phyloP scores from a whole-genome alignment of 2,113 vertebrate species.

The Hippolais icterina region DNA sequence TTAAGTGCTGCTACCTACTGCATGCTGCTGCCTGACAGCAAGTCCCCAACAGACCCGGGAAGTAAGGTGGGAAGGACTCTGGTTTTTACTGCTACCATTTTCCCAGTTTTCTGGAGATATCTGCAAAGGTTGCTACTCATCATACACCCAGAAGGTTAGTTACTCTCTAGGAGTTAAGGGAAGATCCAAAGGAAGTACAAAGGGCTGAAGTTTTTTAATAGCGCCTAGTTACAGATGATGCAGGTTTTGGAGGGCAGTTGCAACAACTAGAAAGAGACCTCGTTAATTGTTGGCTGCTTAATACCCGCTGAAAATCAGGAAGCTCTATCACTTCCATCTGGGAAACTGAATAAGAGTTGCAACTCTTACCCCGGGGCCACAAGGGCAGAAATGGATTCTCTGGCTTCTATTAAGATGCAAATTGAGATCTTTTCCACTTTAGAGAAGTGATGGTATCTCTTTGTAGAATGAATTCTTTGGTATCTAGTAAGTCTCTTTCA shows the following conservation, averaged over 20 bases:
- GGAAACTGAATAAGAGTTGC: not conserved
- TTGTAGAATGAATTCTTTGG: not conserved
- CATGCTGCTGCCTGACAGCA: not conserved
- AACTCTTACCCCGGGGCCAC: not conserved
- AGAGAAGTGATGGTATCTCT: slow-evolving; percentile 49
- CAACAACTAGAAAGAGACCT: not conserved
- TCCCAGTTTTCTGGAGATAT: not conserved
- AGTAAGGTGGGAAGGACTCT: not conserved
- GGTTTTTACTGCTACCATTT: not conserved
- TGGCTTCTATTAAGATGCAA: slow-evolving; percentile 61
- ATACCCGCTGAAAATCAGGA: not conserved
- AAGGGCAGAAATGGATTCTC: slow-evolving; percentile 44
- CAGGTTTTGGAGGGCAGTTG: not conserved
- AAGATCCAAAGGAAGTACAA: not conserved
- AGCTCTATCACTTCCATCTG: not conserved
- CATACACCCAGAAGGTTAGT: not conserved
- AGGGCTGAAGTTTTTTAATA: not conserved
- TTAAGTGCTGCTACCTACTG: not conserved
- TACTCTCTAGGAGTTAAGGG: not conserved
- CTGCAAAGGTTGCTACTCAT: not conserved
- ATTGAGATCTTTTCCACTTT: slow-evolving; percentile 55
- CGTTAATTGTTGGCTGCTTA: not conserved
- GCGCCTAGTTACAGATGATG: not conserved
- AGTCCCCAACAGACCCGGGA: not conserved
- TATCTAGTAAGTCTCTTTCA: slow-evolving; percentile 23